Percentiles rank a stretch among this genome's conserved stretches.
phyloP scores from a whole-genome alignment of 23 tunicate genomes.

The Ascidia mentula region DNA sequence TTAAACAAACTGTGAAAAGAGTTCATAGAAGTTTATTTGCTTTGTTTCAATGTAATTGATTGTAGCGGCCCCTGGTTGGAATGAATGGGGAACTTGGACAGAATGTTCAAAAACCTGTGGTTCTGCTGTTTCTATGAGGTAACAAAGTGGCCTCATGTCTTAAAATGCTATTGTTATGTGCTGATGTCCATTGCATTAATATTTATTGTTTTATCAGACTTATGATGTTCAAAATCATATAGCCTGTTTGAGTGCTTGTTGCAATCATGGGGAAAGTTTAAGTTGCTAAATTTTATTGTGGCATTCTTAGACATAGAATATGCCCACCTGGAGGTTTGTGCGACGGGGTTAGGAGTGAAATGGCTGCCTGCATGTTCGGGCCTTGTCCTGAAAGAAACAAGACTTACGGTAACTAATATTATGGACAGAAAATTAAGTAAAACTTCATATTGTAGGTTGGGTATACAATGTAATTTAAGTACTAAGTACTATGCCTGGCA shows the following conservation, averaged over 20 bases:
- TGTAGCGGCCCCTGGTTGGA: background rate
- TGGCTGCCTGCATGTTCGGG: background rate
- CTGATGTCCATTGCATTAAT: background rate
- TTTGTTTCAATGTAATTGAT: background rate
- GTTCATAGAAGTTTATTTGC: background rate
- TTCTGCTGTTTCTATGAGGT: background rate
- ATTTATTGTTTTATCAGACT: background rate
- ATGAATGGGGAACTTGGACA: background rate
- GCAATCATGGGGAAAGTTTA: background rate
- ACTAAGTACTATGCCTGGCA: no score
- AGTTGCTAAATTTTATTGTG: background rate
- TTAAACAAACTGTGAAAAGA: no score
- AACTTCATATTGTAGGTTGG: no score
- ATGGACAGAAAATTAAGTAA: no score
- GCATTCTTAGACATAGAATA: background rate
- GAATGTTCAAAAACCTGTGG: background rate
- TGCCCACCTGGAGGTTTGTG: background rate
- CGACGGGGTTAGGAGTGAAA: background rate
- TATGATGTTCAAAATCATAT: background rate
- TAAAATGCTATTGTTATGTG: background rate
- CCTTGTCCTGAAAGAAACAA: background rate
- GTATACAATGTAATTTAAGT: no score
- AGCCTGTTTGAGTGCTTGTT: no score
- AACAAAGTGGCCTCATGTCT: no score
- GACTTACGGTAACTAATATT: no score